Conservation (phyloP, 2,888 invertebrate genomes). For the Monochamus alternatus region DNA sequence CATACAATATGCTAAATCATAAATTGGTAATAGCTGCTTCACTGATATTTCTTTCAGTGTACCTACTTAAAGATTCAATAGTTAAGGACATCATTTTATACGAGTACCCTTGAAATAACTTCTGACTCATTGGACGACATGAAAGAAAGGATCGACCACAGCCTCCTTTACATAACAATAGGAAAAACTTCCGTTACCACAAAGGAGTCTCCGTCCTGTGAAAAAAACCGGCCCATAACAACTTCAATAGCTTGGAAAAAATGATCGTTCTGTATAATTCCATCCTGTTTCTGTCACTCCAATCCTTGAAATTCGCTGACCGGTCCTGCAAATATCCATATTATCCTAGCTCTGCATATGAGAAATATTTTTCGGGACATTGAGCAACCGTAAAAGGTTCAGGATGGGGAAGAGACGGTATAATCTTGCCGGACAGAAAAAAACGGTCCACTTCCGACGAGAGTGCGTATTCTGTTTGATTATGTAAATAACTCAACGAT, state of each 20-base stretch:
- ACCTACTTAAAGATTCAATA: too few relatives aligned
- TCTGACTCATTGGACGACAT: background rate
- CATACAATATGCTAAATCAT: too few relatives aligned
- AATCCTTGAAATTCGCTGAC: background rate
- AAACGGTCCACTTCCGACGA: background rate
- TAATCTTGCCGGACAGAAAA: background rate
- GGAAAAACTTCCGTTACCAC: background rate
- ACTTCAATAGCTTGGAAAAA: background rate
- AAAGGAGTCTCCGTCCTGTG: background rate
- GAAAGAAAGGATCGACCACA: background rate
- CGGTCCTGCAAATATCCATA: background rate
- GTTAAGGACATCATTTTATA: background rate
- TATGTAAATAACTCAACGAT: background rate
- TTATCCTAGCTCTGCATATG: slow-evolving; percentile 14
- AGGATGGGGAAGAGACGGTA: background rate
- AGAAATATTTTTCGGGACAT: slow-evolving; percentile 27
- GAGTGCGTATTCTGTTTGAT: background rate
- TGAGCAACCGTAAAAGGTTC: slow-evolving; percentile 21
- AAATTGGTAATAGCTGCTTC: too few relatives aligned
- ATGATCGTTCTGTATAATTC: background rate
- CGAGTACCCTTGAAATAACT: background rate
- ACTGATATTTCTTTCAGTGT: too few relatives aligned
- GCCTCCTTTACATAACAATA: background rate
- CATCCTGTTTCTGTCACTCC: background rate
- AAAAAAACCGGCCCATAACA: background rate